Evolutionary conservation across 2,888 invertebrate genomes (phyloP).

Genomic region (Archaeoteleia sp.): DNA sequence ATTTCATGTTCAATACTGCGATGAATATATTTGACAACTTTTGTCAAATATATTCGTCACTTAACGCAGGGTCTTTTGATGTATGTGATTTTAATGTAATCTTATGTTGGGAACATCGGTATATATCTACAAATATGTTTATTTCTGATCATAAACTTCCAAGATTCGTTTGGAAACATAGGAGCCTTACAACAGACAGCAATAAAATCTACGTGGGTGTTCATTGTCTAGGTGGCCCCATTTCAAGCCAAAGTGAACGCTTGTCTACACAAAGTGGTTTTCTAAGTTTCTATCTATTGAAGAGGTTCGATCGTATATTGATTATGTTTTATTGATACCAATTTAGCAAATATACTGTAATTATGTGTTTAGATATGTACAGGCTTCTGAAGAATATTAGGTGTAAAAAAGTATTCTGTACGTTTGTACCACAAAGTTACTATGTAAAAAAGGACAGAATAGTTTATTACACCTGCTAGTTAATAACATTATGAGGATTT

Average conservation of each 20-base stretch:
- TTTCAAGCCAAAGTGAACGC: slow-evolving; percentile 18
- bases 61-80: slow-evolving; percentile 26
- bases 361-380: no score
- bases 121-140: slow-evolving; percentile 40
- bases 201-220: slow-evolving; percentile 41
- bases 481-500: no score
- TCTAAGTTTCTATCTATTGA: slow-evolving; percentile 7
- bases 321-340: no score
- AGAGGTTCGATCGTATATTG: no score
- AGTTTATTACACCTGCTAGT: no score
- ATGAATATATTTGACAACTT: slow-evolving; percentile 30
- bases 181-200: slow-evolving; percentile 23
- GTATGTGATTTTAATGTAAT: slow-evolving; percentile 37
- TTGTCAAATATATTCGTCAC: slow-evolving; percentile 35
- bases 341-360: no score
- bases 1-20: slow-evolving; percentile 20
- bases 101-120: slow-evolving; percentile 48
- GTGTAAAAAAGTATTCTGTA: no score
- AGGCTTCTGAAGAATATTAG: no score
- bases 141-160: slow-evolving; percentile 31
- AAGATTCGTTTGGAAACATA: slow-evolving; percentile 34
- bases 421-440: no score
- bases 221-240: slow-evolving; percentile 34
- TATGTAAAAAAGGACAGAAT: no score
- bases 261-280: slow-evolving; percentile 9